Base-by-base conservation (phyloP, 2,113 vertebrate genomes). In the Phylloscopus trochilus region DNA sequence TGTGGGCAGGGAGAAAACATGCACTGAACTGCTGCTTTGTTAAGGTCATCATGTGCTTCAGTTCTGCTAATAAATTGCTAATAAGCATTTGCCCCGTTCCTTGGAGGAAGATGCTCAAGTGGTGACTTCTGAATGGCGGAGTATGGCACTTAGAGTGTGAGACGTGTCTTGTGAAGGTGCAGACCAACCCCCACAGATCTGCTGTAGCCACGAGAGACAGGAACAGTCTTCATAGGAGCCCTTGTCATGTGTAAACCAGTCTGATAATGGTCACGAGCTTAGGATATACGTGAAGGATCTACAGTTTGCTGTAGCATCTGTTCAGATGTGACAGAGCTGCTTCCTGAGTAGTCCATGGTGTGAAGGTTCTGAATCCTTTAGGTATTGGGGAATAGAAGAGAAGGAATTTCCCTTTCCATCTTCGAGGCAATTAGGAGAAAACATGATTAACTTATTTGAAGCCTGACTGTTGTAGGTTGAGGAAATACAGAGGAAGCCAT, bases 11-110 rank as follows among this genome's bases (percentile, higher is more conserved):
- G 13, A 12, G 10, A 13, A 11, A 74, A 8, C 2, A 1, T 43
- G 6, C 2, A 0, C 55, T 2, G 4, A n/a, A 30, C 19, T 27
- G 1, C 27, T 30, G 0, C 82, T 84, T 44, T 27, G 7, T 52
- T 67, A 72, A 64, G 17, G 46, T 64, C 49, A 4, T 5, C 53
- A 1, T 7, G 5, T 69, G 7, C 80, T 77, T 89, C 44, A 56
- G 6, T 78, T 83, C 47, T 77, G 64, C 49, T 74, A 13, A 33
- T 44, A 60, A 83, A n/a, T n/a, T n/a, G n/a, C n/a, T n/a, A n/a
- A 56, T 17, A 37, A 58, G 23, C 15, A 12, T n/a, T 63, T 62
- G 5, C 13, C 20, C 4, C 0, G 0, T 58, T 78, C 18, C 20
- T 59, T 78, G 44, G 39, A 58, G 21, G 33, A 74, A 67, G 22